These are phyloP conservation scores for Cephus pygmeus DNA, from an alignment of 2,888 invertebrate genomes.

Conservation along the genomic window DNA sequence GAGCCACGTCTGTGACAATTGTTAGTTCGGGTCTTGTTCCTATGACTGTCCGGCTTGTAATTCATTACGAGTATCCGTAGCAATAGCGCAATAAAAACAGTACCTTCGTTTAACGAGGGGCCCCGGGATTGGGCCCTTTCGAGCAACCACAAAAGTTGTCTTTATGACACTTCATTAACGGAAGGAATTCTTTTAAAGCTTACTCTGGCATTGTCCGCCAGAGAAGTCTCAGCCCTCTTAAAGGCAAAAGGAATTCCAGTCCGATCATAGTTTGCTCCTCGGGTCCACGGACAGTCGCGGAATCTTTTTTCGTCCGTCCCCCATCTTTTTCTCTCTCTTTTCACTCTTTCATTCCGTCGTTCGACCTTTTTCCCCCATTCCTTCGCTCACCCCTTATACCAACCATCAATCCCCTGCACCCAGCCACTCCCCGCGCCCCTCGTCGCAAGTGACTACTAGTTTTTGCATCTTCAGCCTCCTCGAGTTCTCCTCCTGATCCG, in stretches of 20 bases:
- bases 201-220: conserved; percentile 31
- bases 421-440: conserved; percentile 15
- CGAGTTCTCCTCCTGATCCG: conserved; percentile 3
- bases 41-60: conserved; percentile 40
- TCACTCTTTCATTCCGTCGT: background rate
- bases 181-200: conserved; percentile 56
- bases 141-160: conserved; percentile 59
- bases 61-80: conserved; percentile 51
- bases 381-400: conserved; percentile 4
- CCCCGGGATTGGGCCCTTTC: background rate
- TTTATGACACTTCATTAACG: conserved; percentile 59
- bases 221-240: conserved; percentile 45
- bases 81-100: conserved; percentile 48
- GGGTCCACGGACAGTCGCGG: conserved; percentile 44
- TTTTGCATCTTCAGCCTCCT: conserved; percentile 27
- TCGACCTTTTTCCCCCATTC: conserved; percentile 7
- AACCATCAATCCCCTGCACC: conserved; percentile 10
- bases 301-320: conserved; percentile 38
- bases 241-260: conserved; percentile 59
- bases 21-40: background rate
- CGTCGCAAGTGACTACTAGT: conserved; percentile 24
- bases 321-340: conserved; percentile 16
- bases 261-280: conserved; percentile 60
- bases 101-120: conserved; percentile 37
- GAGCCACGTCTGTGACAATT: background rate